Percentiles rank a stretch among this genome's conserved stretches.
Conservation (phyloP, 1,140 invertebrate species). For the Littorina saxatilis region DNA sequence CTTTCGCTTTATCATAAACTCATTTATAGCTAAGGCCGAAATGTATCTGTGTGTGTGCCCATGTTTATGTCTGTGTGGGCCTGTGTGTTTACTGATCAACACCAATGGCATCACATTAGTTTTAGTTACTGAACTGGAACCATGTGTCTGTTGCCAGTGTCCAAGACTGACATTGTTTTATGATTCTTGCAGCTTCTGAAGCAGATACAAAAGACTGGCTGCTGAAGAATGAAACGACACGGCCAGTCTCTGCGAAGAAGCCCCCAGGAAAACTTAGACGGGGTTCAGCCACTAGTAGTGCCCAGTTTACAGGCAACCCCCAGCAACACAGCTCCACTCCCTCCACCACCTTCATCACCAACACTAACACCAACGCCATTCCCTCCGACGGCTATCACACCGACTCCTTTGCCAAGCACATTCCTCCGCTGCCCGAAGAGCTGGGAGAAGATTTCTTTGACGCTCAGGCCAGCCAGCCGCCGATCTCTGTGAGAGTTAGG, state of each 20-base stretch:
- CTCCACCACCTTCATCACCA: not conserved
- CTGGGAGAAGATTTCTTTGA: not conserved
- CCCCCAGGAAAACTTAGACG: not conserved
- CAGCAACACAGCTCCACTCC: not conserved
- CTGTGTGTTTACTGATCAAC: too few relatives aligned
- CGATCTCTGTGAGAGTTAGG: constrained; percentile 1
- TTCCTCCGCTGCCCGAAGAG: not conserved
- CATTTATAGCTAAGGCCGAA: too few relatives aligned
- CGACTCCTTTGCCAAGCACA: not conserved
- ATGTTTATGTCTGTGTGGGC: too few relatives aligned
- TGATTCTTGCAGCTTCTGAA: not conserved
- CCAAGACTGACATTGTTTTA: too few relatives aligned
- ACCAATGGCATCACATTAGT: too few relatives aligned
- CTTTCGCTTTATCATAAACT: too few relatives aligned
- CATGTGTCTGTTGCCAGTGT: too few relatives aligned
- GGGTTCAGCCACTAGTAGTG: not conserved
- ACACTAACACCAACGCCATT: not conserved
- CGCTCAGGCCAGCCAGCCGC: not conserved
- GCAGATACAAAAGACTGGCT: not conserved
- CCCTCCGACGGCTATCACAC: not conserved
- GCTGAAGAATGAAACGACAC: constrained; percentile 12
- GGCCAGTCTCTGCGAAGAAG: not conserved
- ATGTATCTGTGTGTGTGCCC: too few relatives aligned
- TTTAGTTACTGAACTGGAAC: too few relatives aligned
- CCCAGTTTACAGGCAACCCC: too few relatives aligned